Percentiles rank a stretch among this genome's conserved stretches.
phyloP scores from a whole-genome alignment of 1,140 invertebrate genomes.

The Charaxes varanes region DNA sequence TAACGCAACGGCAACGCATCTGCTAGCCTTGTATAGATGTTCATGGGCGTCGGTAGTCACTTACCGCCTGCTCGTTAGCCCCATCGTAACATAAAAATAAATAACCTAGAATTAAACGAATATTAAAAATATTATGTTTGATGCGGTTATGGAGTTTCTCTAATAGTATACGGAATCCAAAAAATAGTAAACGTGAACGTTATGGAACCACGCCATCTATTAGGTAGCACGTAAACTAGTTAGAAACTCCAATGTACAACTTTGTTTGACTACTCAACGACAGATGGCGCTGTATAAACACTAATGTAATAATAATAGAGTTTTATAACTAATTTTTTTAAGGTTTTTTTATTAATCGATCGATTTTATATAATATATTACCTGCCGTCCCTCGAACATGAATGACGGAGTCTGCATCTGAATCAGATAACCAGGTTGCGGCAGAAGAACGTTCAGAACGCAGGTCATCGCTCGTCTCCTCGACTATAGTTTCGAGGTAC shows the following conservation, averaged over 20 bases:
- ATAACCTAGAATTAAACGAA: not conserved
- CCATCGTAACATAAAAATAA: too few relatives aligned
- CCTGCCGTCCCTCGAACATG: constrained; percentile 56
- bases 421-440: constrained; percentile 70
- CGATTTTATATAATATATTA: constrained; percentile 23
- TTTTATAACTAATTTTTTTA: not conserved
- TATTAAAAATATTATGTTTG: too few relatives aligned
- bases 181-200: too few relatives aligned
- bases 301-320: too few relatives aligned
- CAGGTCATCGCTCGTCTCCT: constrained; percentile 86
- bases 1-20: too few relatives aligned
- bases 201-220: constrained; percentile 28
- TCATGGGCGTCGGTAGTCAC: too few relatives aligned
- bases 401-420: constrained; percentile 70
- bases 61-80: too few relatives aligned
- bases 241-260: not conserved
- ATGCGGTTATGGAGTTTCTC: too few relatives aligned
- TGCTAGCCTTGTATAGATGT: too few relatives aligned
- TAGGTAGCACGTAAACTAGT: not conserved
- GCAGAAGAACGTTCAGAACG: constrained; percentile 78
- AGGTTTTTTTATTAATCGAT: constrained; percentile 1
- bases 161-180: too few relatives aligned
- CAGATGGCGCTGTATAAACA: constrained; percentile 35
- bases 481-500: constrained; percentile 83
- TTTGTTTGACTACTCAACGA: constrained; percentile 18